A percentile compares a stretch with the other conserved stretches of the same genome.
phyloP scores from a whole-genome alignment of 2,113 vertebrate genomes.

The Pachycephala philippinensis region DNA sequence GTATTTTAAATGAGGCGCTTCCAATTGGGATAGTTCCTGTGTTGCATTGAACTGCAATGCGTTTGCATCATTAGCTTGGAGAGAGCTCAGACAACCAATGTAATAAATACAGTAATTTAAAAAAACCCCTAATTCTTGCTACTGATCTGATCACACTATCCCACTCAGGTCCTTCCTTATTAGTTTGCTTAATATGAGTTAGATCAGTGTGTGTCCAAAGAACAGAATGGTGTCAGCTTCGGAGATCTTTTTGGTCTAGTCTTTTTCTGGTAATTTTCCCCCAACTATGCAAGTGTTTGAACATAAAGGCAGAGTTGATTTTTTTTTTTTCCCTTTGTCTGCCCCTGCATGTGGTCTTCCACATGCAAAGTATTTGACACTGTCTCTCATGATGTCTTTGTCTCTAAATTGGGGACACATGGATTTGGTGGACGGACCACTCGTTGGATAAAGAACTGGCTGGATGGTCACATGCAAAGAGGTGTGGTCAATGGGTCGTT shows the following conservation, averaged over 20 bases:
- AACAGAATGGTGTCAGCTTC: not conserved
- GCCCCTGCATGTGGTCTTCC: not conserved
- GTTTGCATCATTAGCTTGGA: conserved; percentile 41
- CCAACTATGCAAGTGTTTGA: not conserved
- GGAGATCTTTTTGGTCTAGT: not conserved
- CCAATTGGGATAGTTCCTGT: conserved; percentile 26
- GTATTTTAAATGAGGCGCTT: conserved; percentile 61
- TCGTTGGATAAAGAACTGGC: not conserved
- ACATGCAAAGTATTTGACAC: not conserved
- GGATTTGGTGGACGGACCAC: not conserved
- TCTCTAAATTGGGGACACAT: not conserved
- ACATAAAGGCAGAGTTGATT: not conserved
- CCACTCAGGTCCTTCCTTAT: not conserved
- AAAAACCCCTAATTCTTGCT: not conserved
- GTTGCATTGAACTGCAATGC: conserved; percentile 24
- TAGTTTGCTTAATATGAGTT: not conserved
- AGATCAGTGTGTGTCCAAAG: not conserved
- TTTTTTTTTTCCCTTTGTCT: not conserved
- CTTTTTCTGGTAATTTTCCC: not conserved
- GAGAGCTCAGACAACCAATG: not conserved
- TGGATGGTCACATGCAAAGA: not conserved
- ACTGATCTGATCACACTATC: not conserved
- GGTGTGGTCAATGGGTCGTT: not conserved
- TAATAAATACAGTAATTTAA: not conserved
- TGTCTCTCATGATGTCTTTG: not conserved